Evolutionary conservation across 2,113 vertebrate species (phyloP).

Genomic region (Microcebus tavaratra): DNA sequence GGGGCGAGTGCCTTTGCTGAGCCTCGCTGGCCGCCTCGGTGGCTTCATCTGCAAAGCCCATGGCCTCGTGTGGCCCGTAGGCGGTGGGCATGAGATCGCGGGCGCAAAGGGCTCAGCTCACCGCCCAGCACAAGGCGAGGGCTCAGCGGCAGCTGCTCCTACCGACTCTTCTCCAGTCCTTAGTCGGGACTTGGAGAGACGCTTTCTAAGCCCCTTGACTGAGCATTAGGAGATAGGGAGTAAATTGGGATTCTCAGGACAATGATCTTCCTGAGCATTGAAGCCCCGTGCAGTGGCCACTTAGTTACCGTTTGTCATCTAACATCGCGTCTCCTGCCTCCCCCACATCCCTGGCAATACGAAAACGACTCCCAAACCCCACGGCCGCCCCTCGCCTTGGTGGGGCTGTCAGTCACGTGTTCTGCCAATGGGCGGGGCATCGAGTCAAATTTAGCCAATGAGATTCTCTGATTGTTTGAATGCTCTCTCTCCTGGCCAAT

Average conservation of each 20-base stretch:
- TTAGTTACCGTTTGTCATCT: neutral
- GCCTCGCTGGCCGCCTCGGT: no score
- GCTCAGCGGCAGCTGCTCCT: neutral
- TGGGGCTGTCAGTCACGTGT: neutral
- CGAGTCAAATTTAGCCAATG: neutral
- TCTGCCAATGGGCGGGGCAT: neutral
- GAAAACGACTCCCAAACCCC: neutral
- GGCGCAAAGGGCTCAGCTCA: no score
- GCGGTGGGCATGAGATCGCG: neutral
- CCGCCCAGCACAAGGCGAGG: no score
- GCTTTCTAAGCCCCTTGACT: no score
- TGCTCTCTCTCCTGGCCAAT: neutral
- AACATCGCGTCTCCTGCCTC: neutral
- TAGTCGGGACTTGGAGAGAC: neutral
- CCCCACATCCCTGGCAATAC: neutral
- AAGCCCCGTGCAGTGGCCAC: rapidly evolving
- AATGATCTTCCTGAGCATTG: neutral
- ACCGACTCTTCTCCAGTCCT: neutral
- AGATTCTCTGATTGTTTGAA: neutral
- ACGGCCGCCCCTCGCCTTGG: neutral
- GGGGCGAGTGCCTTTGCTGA: neutral
- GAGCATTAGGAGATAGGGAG: neutral
- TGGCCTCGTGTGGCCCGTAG: rapidly evolving
- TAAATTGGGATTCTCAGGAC: neutral
- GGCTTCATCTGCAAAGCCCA: neutral